A percentile compares a stretch with the other conserved stretches of the same genome.
Evolutionary conservation across 1,140 invertebrate genomes (phyloP).

Genomic region (Mylabris phalerata): DNA sequence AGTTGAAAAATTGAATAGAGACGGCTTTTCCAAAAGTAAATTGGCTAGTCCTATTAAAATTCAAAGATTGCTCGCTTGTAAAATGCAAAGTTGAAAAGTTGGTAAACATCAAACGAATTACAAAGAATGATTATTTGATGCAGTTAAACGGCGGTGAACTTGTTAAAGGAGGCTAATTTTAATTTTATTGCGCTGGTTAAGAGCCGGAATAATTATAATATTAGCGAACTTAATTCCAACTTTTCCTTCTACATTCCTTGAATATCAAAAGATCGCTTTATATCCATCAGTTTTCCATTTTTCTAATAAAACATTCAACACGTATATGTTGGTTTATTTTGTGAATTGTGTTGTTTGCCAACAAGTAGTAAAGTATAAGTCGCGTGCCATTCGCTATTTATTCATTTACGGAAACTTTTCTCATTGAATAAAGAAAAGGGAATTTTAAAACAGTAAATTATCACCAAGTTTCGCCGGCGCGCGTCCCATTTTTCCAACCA

Average conservation of each 20-base stretch:
- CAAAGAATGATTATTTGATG: constrained; percentile 26
- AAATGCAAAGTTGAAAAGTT: constrained; percentile 22
- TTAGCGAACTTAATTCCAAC: constrained; percentile 20
- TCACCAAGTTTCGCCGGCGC: constrained; percentile 19
- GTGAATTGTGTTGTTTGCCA: too few species aligned
- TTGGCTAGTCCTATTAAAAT: constrained; percentile 6
- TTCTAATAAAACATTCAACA: too few species aligned
- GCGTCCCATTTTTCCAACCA: constrained; percentile 34
- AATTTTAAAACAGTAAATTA: constrained; percentile 32
- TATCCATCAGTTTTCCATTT: too few species aligned
- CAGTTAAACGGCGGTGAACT: constrained; percentile 22
- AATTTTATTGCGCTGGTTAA: constrained; percentile 28
- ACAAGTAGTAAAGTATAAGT: too few species aligned
- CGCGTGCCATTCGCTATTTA: not conserved
- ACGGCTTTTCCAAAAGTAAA: not conserved
- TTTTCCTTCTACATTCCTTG: constrained; percentile 23
- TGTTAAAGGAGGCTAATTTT: constrained; percentile 26
- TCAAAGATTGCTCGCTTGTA: constrained; percentile 9
- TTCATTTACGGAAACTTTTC: not conserved
- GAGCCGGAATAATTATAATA: constrained; percentile 30
- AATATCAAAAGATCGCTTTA: constrained; percentile 16
- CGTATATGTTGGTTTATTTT: too few species aligned
- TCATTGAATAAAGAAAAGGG: not conserved
- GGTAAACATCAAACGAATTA: constrained; percentile 26
- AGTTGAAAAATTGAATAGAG: not conserved